Base-by-base conservation (phyloP, 2,113 vertebrate species). In the Pelobates fuscus region DNA sequence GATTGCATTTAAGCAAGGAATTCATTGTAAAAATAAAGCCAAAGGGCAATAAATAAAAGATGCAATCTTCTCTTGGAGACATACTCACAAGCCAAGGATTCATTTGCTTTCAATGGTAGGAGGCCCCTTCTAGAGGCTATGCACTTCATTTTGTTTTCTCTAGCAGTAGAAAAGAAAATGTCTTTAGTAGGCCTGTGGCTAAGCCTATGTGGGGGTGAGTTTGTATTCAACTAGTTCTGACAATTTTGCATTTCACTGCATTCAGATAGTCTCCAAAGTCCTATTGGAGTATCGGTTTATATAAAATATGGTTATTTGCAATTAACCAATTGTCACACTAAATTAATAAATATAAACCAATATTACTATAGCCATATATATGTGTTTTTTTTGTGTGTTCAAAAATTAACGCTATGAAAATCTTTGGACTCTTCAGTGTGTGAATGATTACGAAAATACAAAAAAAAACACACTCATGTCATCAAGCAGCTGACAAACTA, bases 31-130 rank as follows among this genome's bases (percentile, higher is more conserved):
- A 96, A 95, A 94, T 94, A 93, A 94, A 95, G 92, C 92, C 91
- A 91, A 93, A 88, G 85, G 87, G 89, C 37, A 90, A 96, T 97
- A 96, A 96, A 98, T 95, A 97, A 97, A 97, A 97, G 92, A 96
- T 95, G 92, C 91, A 94, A 86, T 98, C 94, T 95, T 92, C 91
- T 94, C 69, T 46, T 77, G 86, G 87, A 92, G 90, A 88, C 86
- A 91, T 88, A 83, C 86, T 23, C 49, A 86, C 87, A 84, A 85
- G 88, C 37, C 12, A 90, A 88, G 88, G 93, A 84, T 90, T 88
- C 87, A 61, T 17, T 82, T 82, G 84, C 84, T 90, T 86, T 86
- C 86, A 85, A 86, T 83, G 82, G 80, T 84, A 82, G 80, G 84
- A 86, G 84, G 91, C 85, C 89, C 86, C 84, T 79, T 81, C 87